phyloP scores from a whole-genome alignment of 2,888 invertebrate genomes.

The Taphrorychus bicolor region DNA sequence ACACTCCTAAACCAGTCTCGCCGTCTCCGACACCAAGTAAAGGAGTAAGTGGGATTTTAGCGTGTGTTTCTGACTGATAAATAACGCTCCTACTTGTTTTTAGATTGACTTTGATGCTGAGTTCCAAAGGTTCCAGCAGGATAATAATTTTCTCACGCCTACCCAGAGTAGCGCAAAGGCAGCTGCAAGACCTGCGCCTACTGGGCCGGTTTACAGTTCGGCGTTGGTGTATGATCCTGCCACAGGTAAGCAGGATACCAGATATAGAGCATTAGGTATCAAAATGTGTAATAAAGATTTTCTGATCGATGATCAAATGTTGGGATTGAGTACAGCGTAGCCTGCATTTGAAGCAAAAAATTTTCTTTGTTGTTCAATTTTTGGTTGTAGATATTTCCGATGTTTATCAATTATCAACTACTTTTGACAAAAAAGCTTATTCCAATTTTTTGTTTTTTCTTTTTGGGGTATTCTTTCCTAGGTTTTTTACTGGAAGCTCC shows the following conservation, averaged over 20 bases:
- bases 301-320: too few relatives aligned
- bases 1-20: slow-evolving; percentile 53
- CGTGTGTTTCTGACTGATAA: neutral
- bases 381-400: too few relatives aligned
- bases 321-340: too few relatives aligned
- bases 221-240: slow-evolving; percentile 79
- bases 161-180: slow-evolving; percentile 60
- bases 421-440: too few relatives aligned
- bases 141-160: slow-evolving; percentile 67
- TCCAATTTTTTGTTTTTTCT: too few relatives aligned
- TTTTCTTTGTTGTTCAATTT: too few relatives aligned
- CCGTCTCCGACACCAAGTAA: slow-evolving; percentile 51
- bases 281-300: neutral
- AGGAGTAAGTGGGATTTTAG: slow-evolving; percentile 26
- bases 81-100: neutral
- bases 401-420: too few relatives aligned
- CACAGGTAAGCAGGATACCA: slow-evolving; percentile 63
- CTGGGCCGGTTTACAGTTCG: slow-evolving; percentile 75
- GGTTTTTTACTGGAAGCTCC: too few relatives aligned
- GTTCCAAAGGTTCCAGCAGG: slow-evolving; percentile 74
- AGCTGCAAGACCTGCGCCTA: slow-evolving; percentile 54
- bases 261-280: neutral
- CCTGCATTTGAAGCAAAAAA: too few relatives aligned
- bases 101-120: slow-evolving; percentile 73
- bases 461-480: too few relatives aligned